Evolutionary conservation across 2,797 vertebrate genomes (phyloP).

Genomic region (Acrossocheilus fasciatus): DNA sequence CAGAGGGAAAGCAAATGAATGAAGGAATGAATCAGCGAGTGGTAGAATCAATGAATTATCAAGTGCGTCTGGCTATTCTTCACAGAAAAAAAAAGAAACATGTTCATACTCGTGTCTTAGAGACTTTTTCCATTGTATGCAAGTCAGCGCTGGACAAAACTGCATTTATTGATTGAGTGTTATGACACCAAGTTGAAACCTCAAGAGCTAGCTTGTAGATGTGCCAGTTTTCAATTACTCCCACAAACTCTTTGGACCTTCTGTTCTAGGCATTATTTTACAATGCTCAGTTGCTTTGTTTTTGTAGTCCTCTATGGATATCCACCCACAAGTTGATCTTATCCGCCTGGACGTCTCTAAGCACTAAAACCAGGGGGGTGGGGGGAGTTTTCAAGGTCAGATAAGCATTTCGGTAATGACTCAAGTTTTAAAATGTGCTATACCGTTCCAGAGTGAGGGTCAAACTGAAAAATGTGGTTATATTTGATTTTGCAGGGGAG

Average conservation of each 20-base stretch:
- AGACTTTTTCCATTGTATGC: not conserved
- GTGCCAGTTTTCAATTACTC: conserved; percentile 21
- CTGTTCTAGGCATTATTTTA: conserved; percentile 8
- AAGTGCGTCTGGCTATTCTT: conserved; percentile 1
- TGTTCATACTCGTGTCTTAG: not conserved
- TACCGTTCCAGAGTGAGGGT: conserved; percentile 5
- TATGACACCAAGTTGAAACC: not conserved
- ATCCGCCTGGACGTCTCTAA: conserved; percentile 10
- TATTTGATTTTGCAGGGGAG: not conserved
- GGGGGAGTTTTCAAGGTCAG: conserved; percentile 40
- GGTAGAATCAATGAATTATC: not conserved
- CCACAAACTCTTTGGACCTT: conserved; percentile 13
- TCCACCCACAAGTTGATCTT: conserved; percentile 36
- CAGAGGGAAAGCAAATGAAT: not conserved
- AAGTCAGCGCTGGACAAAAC: not conserved
- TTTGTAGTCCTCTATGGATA: conserved; percentile 16
- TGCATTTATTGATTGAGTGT: not conserved
- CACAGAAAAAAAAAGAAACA: not conserved
- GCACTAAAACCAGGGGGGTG: conserved; percentile 30
- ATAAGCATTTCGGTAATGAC: conserved; percentile 44
- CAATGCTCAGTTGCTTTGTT: conserved; percentile 13
- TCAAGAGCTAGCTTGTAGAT: conserved; percentile 21
- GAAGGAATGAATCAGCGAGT: not conserved
- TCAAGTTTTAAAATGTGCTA: conserved; percentile 20
- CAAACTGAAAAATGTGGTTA: conserved; percentile 17